Evolutionary conservation across 35 echinoderm and acorn worm genomes (phyloP), one percentile per base, ranked within the genome.

Genomic region (Stichopus chloronotus): DNA sequence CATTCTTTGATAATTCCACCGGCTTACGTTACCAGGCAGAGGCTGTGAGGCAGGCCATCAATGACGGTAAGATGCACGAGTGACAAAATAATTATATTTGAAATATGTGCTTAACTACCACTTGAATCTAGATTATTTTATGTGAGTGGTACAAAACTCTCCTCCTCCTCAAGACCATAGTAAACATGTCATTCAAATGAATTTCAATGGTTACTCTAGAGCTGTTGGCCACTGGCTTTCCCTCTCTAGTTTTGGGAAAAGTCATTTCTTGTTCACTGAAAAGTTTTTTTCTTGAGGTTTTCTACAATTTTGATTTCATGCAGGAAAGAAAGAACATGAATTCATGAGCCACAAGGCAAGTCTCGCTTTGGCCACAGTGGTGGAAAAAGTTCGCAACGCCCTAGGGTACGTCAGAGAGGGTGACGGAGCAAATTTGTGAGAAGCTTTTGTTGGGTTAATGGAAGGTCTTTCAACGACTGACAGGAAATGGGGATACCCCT

Each of bases 21-120:
- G 95, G 95, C 24, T 57, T 96, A 24, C 57, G 95, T 58, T 96
- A 94, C 43, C 60, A 96, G 86, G 95, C 95, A 57, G 87, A 93
- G 25, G 87, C 92, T 79, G 92, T 79, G 17, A 90, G 95, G 5
- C 87, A 94, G 65, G 93, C 92, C 72, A 82, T 96, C 19, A 81
- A 83, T 12, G 88, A 96, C 87, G 95, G 95, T 94, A 22, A 94
- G 87, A 43, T 43, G 30, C 30, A 79, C 4, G 69, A 43, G 30
- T 43, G 30, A 43, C 30, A 43, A 43, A 43, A 43, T 43, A 43
- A 11, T 9, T 72, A 72, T 16, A 21, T 16, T 22, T 72, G 69
- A 72, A 72, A 72, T 16, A 72, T 22, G 22, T 22, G 30, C 69
- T 72, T 22, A 72, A 16, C 69, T 22, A 1, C 2, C 4, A 16